Base-by-base conservation (phyloP, 2,797 vertebrate species). In the Accipiter superciliosus region DNA sequence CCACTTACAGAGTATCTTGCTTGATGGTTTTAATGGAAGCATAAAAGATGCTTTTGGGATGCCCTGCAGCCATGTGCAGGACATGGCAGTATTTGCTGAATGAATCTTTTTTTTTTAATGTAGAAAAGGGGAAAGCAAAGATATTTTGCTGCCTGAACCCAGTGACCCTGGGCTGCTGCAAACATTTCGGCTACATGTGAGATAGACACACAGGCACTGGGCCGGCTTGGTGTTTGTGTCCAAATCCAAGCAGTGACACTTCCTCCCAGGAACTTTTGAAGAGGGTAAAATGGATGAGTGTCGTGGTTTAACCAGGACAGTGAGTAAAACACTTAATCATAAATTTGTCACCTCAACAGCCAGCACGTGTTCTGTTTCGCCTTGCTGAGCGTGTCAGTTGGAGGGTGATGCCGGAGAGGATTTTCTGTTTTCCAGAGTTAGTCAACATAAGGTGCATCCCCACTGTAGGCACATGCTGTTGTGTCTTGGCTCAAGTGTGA, bases 401-500 rank as follows among this genome's bases (percentile, higher is more conserved):
- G 72, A 83, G 87, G 37, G 52, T 16, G 67, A 67, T 11, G 18
- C 59, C 3, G 44, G 52, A 28, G 26, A 62, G 42, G 42, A 73
- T 22, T 78, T 63, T 9, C 14, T 5, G 25, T 58, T 84, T 47
- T 8, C 61, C 42, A 9, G 58, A 58, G 44, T 59, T 35, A 16
- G 28, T 9, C 61, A n/a, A 4, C 9, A 2, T 3, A 1, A 65
- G 62, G 28, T 44, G 37, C 31, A 11, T 47, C 73, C 61, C 63
- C 49, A 5, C 4, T 11, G 2, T 1, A 2, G 65, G n/a, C 40
- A n/a, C 22, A 2, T 7, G 39, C 63, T 25, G 39, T 4, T 4
- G 0, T 6, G 49, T 8, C 42, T 45, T 7, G 1, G 3, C 73
- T 62, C 8, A 3, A 13, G 57, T 18, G 1, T 25, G 25, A 24